These are phyloP conservation scores for Daboia siamensis DNA, from an alignment of 2,113 vertebrate species.

Conservation along the genomic window DNA sequence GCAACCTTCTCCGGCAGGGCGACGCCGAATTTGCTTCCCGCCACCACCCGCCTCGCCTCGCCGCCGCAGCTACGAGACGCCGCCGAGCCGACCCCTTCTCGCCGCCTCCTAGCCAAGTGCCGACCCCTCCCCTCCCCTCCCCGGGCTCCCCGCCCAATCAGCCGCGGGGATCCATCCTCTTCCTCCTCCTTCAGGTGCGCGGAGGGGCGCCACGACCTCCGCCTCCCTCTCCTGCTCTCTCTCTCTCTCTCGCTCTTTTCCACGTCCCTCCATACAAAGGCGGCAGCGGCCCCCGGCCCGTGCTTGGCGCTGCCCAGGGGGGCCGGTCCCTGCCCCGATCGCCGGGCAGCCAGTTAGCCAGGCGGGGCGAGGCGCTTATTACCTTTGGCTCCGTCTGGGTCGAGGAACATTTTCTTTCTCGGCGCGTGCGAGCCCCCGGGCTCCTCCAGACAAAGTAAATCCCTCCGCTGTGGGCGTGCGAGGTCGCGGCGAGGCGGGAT, in stretches of 20 bases:
- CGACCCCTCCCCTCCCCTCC: neutral
- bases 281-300: neutral
- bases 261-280: neutral
- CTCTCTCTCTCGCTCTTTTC: too few relatives aligned
- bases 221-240: too few relatives aligned
- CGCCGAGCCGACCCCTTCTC: neutral
- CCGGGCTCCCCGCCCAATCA: neutral
- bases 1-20: neutral
- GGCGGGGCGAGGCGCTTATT: neutral
- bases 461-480: conserved; percentile 3
- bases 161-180: neutral
- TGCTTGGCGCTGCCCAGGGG: neutral
- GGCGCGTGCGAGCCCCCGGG: neutral
- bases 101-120: neutral
- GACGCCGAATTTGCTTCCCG: neutral
- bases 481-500: neutral
- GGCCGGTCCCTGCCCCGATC: neutral
- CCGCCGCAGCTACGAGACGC: neutral
- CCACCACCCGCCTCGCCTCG: neutral
- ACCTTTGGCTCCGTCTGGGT: conserved; percentile 56
- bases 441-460: conserved; percentile 30
- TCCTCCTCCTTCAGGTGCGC: conserved; percentile 1
- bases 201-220: neutral
- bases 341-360: neutral
- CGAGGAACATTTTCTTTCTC: conserved; percentile 52